Percentiles rank a stretch among this genome's conserved stretches.
Evolutionary conservation across 2,888 invertebrate genomes (phyloP).

Genomic region (Cerceris ruficornis): DNA sequence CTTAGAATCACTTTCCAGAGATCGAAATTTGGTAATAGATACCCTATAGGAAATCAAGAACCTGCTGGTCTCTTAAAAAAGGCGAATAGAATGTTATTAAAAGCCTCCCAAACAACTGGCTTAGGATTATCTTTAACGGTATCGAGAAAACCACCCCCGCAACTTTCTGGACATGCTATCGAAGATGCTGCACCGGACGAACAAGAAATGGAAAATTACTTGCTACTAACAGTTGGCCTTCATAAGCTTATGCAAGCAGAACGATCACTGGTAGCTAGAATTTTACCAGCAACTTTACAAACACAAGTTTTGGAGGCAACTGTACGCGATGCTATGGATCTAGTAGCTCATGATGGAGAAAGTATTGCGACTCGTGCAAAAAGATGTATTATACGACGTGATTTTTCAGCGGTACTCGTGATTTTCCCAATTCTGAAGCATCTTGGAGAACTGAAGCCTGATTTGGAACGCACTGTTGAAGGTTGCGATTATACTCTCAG

Average conservation of each 20-base stretch:
- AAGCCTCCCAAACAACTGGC: constrained; percentile 93
- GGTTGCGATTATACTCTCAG: constrained; percentile 87
- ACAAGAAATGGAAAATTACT: constrained; percentile 92
- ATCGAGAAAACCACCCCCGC: constrained; percentile 82
- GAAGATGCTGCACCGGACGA: constrained; percentile 84
- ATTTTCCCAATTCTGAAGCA: constrained; percentile 93
- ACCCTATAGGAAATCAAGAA: constrained; percentile 82
- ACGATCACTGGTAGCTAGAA: constrained; percentile 90
- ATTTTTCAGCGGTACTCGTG: constrained; percentile 90
- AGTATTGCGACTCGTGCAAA: constrained; percentile 89
- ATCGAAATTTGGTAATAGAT: constrained; percentile 87
- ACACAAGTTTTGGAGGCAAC: constrained; percentile 92
- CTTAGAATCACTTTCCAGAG: constrained; percentile 81
- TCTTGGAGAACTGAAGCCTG: constrained; percentile 89
- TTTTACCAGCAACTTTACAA: constrained; percentile 91
- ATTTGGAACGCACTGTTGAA: constrained; percentile 90
- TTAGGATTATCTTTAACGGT: constrained; percentile 86
- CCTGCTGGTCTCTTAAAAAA: constrained; percentile 84
- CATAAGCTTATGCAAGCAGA: constrained; percentile 95
- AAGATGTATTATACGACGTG: constrained; percentile 89
- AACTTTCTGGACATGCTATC: constrained; percentile 70
- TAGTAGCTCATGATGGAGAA: constrained; percentile 94
- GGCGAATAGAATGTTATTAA: constrained; percentile 90
- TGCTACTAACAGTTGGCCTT: constrained; percentile 91
- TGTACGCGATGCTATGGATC: constrained; percentile 91